Conservation (phyloP, 2,113 vertebrate genomes). For the Bettongia penicillata region DNA sequence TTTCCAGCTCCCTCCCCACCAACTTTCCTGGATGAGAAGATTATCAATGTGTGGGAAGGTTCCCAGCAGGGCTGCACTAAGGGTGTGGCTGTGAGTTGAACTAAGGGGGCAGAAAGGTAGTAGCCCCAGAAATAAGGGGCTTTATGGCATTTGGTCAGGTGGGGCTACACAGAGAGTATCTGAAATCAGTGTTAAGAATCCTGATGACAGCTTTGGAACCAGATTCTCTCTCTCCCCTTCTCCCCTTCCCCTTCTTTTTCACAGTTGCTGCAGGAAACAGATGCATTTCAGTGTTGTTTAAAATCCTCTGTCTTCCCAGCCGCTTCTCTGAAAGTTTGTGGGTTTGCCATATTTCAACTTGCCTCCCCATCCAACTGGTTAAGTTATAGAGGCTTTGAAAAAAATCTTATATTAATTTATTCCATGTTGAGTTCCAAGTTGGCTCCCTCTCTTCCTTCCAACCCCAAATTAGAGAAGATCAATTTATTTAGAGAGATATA, state of each 20-base stretch:
- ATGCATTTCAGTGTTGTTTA: conserved; percentile 1
- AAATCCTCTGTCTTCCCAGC: no score
- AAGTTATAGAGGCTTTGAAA: not conserved
- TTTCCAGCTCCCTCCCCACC: conserved; percentile 53
- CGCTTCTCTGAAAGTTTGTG: not conserved
- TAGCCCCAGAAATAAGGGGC: not conserved
- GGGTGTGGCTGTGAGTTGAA: not conserved
- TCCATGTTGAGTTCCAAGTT: not conserved
- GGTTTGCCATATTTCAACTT: not conserved
- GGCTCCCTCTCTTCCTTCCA: not conserved
- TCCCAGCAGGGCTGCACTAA: not conserved
- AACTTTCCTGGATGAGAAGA: not conserved
- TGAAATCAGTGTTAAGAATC: not conserved
- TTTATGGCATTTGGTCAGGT: not conserved
- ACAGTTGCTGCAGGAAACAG: not conserved
- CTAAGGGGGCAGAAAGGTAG: not conserved
- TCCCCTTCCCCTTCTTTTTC: not conserved
- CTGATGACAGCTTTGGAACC: not conserved
- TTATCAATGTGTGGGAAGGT: not conserved
- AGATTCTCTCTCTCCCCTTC: not conserved
- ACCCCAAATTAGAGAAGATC: not conserved
- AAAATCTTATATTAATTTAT: not conserved
- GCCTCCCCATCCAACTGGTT: not conserved
- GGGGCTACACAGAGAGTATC: not conserved
- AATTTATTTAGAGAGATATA: not conserved